Evolutionary conservation across 2,888 invertebrate genomes (phyloP).

Genomic region (Noctua pronuba): DNA sequence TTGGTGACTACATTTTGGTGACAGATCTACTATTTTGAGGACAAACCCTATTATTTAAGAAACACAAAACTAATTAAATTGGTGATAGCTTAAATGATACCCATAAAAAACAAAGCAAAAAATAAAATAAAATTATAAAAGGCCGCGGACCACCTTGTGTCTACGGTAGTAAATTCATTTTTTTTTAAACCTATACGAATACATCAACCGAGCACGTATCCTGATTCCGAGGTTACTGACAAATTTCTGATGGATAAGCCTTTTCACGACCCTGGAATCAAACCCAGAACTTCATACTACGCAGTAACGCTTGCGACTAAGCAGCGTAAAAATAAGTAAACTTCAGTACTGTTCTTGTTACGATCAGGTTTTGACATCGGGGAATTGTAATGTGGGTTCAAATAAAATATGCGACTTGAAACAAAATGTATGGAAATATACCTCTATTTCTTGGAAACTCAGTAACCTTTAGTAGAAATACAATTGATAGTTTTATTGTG

Average conservation of each 20-base stretch:
- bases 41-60: too few species aligned
- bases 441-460: slow-evolving; percentile 3
- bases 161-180: too few species aligned
- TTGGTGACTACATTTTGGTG: too few species aligned
- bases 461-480: slow-evolving; percentile 9
- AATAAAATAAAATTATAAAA: too few species aligned
- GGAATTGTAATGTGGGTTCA: slow-evolving; percentile 34
- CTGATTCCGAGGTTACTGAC: background rate
- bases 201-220: background rate
- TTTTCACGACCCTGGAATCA: background rate
- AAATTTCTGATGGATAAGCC: background rate
- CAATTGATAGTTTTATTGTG: slow-evolving; percentile 11
- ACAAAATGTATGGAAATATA: slow-evolving; percentile 16
- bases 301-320: background rate
- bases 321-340: background rate
- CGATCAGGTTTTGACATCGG: slow-evolving; percentile 34
- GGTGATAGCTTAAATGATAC: too few species aligned
- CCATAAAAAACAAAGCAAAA: too few species aligned
- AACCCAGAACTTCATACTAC: background rate
- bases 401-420: slow-evolving; percentile 33
- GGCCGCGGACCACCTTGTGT: too few species aligned
- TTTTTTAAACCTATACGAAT: too few species aligned
- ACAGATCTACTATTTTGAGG: too few species aligned
- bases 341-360: slow-evolving; percentile 7
- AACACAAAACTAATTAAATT: too few species aligned